Conservation (phyloP, 2,888 invertebrate species). For the Mimumesa dahlbomi region DNA sequence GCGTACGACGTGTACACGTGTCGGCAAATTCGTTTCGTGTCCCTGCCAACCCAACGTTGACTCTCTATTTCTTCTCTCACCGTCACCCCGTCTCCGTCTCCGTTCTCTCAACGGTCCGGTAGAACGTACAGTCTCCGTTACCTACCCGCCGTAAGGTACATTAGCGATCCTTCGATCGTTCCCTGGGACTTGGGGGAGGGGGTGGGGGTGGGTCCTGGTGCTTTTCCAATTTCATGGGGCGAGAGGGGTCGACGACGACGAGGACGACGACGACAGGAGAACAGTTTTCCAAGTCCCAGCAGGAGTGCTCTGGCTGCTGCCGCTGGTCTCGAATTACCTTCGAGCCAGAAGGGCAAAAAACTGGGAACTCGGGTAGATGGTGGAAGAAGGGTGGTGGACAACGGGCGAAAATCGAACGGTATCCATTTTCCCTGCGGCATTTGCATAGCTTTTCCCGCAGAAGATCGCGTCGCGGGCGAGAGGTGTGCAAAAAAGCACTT, state of each 20-base stretch:
- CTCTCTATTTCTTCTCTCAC: not conserved
- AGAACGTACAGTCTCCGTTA: too few relatives aligned
- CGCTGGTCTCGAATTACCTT: constrained; percentile 52
- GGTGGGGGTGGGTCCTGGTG: constrained; percentile 17
- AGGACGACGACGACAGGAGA: constrained; percentile 22
- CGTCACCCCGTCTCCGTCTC: not conserved
- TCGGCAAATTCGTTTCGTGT: constrained; percentile 24
- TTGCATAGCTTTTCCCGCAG: constrained; percentile 1
- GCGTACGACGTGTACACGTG: constrained; percentile 9
- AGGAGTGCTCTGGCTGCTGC: constrained; percentile 21
- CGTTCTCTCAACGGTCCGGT: too few relatives aligned
- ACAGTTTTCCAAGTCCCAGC: constrained; percentile 28
- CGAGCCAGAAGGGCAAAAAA: constrained; percentile 19
- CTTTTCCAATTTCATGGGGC: constrained; percentile 48
- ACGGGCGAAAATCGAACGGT: not conserved
- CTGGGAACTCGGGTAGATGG: constrained; percentile 11
- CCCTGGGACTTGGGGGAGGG: too few relatives aligned
- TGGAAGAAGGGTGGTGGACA: constrained; percentile 9
- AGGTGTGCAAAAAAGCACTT: not conserved
- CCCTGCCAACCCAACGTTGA: constrained; percentile 1
- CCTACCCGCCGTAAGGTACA: constrained; percentile 9
- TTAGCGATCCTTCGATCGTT: constrained; percentile 41
- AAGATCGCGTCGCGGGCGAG: not conserved
- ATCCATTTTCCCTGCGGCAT: not conserved
- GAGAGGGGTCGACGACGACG: constrained; percentile 9